Conservation (phyloP, 2,113 vertebrate genomes). For the Erythrolamprus reginae region DNA sequence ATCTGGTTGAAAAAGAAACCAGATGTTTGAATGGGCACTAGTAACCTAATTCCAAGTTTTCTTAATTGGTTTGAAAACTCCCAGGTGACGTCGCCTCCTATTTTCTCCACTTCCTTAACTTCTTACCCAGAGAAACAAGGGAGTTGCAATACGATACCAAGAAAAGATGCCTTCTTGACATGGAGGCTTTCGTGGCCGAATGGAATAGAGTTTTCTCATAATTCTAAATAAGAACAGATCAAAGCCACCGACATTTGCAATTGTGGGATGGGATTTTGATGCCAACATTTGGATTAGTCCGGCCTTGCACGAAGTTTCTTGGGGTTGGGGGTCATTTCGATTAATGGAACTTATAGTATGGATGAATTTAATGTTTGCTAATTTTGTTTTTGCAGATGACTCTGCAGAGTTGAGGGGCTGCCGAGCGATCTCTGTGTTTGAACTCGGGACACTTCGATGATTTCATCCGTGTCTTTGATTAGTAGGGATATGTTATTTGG, state of each 20-base stretch:
- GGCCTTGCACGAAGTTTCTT: too few relatives aligned
- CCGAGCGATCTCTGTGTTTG: too few relatives aligned
- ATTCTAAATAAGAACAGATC: background rate
- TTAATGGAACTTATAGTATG: too few relatives aligned
- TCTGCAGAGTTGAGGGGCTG: too few relatives aligned
- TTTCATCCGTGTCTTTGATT: too few relatives aligned
- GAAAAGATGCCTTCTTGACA: background rate
- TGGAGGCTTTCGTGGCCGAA: background rate
- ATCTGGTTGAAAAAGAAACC: background rate
- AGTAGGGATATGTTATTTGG: too few relatives aligned
- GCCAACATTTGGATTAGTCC: too few relatives aligned
- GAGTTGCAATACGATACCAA: background rate
- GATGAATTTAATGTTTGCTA: too few relatives aligned
- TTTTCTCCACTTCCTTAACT: background rate
- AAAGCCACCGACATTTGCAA: background rate
- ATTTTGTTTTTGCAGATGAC: too few relatives aligned
- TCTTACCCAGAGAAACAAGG: background rate
- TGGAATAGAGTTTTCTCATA: background rate
- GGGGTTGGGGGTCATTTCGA: too few relatives aligned
- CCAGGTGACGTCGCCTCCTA: background rate
- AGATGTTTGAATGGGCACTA: background rate
- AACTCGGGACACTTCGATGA: too few relatives aligned
- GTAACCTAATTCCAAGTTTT: background rate
- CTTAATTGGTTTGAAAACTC: background rate
- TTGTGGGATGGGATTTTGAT: background rate